Percentiles rank a stretch among this genome's conserved stretches.
Evolutionary conservation across 2,888 invertebrate genomes (phyloP).

Genomic region (Mythimna pallens): DNA sequence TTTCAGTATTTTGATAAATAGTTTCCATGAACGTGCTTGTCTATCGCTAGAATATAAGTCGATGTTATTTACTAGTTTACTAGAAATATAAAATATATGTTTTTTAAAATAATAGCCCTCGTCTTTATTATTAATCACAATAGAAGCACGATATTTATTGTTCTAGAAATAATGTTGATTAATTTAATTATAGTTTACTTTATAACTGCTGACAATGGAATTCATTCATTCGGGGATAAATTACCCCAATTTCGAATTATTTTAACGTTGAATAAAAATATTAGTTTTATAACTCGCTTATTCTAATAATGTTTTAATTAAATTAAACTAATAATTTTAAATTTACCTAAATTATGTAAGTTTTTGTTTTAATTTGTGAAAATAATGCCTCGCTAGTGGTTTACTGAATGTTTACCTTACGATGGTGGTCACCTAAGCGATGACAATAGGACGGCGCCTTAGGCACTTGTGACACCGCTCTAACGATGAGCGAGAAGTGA

Average conservation of each 20-base stretch:
- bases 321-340: neutral
- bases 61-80: too few relatives aligned
- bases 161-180: neutral
- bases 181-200: constrained; percentile 2
- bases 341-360: neutral
- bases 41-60: too few relatives aligned
- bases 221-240: neutral
- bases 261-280: neutral
- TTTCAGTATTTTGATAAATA: too few relatives aligned
- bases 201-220: neutral
- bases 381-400: neutral
- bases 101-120: constrained; percentile 1
- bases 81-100: neutral
- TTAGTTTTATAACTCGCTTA: neutral
- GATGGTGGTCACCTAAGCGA: too few relatives aligned
- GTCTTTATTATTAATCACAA: constrained; percentile 8
- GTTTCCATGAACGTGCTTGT: too few relatives aligned
- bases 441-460: too few relatives aligned
- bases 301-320: neutral
- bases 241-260: neutral
- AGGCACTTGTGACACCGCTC: too few relatives aligned
- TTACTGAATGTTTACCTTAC: neutral
- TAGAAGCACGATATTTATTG: constrained; percentile 2
- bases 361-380: neutral
- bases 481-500: too few relatives aligned